A percentile compares a stretch with the other conserved stretches of the same genome.
phyloP scores from a whole-genome alignment of 1,140 invertebrate genomes.

The Nymphalis io region DNA sequence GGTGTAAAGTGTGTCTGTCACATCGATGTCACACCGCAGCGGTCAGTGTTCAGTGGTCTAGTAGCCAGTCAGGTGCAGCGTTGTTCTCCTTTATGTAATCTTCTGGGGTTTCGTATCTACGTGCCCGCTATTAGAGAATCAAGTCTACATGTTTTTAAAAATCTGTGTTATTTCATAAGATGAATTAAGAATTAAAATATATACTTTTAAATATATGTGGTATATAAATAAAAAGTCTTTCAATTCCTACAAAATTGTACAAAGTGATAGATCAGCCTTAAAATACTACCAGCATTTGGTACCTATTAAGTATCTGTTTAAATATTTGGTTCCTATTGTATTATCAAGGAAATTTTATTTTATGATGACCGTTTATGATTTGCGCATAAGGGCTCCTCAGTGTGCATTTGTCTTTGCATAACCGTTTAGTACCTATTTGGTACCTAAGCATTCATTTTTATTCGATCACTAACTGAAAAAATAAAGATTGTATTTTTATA shows the following conservation, averaged over 20 bases:
- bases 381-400: no score
- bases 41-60: background rate
- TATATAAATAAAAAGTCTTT: conserved; percentile 39
- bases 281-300: no score
- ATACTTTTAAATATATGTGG: conserved; percentile 54
- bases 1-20: conserved; percentile 5
- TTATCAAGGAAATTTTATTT: no score
- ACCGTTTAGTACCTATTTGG: no score
- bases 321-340: no score
- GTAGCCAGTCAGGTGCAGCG: background rate
- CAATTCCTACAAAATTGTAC: background rate
- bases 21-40: background rate
- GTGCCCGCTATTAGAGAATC: conserved; percentile 26
- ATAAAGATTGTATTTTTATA: no score
- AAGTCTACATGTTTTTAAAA: conserved; percentile 40
- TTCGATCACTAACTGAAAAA: no score
- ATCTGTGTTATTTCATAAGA: conserved; percentile 48
- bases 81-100: background rate
- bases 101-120: conserved; percentile 12
- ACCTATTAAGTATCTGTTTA: no score
- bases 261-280: background rate
- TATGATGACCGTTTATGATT: no score
- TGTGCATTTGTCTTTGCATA: no score
- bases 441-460: no score
- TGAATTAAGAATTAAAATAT: conserved; percentile 47